phyloP scores from a whole-genome alignment of 1,140 invertebrate genomes.

The Trinorchestia longiramus region DNA sequence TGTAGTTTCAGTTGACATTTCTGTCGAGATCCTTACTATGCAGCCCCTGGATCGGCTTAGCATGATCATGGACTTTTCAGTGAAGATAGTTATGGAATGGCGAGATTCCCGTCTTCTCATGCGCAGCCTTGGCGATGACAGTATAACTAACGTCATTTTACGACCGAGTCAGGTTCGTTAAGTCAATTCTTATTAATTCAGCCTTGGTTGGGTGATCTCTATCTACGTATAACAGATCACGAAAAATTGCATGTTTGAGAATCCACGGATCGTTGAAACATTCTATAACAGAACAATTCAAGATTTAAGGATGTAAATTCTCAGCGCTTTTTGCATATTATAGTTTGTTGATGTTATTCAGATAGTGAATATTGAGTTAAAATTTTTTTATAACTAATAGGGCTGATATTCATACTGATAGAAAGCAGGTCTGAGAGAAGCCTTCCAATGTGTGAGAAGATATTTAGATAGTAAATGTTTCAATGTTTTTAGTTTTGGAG shows the following conservation, averaged over 20 bases:
- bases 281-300: no score
- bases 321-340: no score
- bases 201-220: no score
- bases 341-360: no score
- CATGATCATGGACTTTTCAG: background rate
- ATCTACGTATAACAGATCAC: no score
- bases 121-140: background rate
- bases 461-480: background rate
- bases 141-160: background rate
- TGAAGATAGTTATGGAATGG: background rate
- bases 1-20: background rate
- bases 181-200: no score
- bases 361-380: background rate
- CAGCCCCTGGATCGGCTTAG: background rate
- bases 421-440: background rate
- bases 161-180: background rate
- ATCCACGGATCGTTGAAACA: no score
- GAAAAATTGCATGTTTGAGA: no score
- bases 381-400: background rate
- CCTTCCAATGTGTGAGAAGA: background rate
- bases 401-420: background rate
- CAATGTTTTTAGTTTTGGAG: conserved; percentile 22
- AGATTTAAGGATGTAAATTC: no score
- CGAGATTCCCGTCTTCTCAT: background rate
- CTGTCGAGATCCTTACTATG: background rate